phyloP scores from a whole-genome alignment of 1,140 invertebrate species.

The Tribolium madens region DNA sequence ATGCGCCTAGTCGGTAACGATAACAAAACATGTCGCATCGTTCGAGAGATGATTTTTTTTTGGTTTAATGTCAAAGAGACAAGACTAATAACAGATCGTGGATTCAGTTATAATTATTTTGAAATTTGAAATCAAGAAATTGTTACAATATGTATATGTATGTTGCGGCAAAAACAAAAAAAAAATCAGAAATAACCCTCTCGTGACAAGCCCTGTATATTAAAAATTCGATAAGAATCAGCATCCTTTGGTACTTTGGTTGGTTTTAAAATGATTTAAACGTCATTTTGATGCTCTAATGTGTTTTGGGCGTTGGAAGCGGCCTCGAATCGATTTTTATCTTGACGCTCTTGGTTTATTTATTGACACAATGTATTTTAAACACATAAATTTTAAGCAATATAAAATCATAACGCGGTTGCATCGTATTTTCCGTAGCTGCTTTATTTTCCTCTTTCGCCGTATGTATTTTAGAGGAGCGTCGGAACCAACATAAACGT shows the following conservation, averaged over 20 bases:
- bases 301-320: neutral
- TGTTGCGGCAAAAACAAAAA: too few relatives aligned
- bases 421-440: conserved; percentile 27
- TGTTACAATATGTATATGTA: too few relatives aligned
- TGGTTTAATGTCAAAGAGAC: too few relatives aligned
- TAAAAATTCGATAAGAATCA: neutral
- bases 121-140: too few relatives aligned
- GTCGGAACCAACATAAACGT: conserved; percentile 41
- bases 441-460: conserved; percentile 23
- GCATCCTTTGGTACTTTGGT: neutral
- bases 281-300: neutral
- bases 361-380: conserved; percentile 24
- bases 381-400: conserved; percentile 29
- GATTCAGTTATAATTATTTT: too few relatives aligned
- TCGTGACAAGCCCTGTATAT: too few relatives aligned
- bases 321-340: conserved; percentile 5
- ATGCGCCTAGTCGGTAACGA: too few relatives aligned
- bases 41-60: too few relatives aligned
- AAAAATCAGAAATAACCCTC: too few relatives aligned
- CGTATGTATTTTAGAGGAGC: conserved; percentile 22
- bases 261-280: neutral
- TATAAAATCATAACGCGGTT: conserved; percentile 31
- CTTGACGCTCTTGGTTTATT: conserved; percentile 26
- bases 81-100: too few relatives aligned
- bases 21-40: too few relatives aligned